phyloP scores from a whole-genome alignment of 2,888 invertebrate species.

The Caenorhabditis virilis region DNA sequence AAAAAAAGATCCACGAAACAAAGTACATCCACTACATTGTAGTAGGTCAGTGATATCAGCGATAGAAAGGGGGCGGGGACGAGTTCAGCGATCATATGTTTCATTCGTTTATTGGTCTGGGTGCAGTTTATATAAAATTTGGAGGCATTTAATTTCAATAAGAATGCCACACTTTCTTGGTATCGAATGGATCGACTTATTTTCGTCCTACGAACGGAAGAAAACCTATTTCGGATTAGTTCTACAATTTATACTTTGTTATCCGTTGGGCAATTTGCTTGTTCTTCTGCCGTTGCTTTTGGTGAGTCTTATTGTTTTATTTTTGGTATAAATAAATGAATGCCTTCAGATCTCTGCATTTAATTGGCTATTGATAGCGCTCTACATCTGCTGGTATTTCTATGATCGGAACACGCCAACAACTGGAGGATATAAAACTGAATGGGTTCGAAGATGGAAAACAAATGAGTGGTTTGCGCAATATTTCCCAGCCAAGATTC shows the following conservation, averaged over 20 bases:
- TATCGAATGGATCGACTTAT: background rate
- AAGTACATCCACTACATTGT: background rate
- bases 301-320: background rate
- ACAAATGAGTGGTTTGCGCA: conserved; percentile 75
- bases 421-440: background rate
- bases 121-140: too few relatives aligned
- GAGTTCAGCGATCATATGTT: background rate
- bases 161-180: background rate
- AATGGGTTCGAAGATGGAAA: background rate
- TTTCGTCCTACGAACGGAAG: background rate
- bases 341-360: background rate
- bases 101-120: too few relatives aligned
- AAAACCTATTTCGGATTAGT: background rate
- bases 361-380: background rate
- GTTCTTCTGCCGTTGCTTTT: background rate
- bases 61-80: background rate
- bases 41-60: too few relatives aligned
- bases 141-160: too few relatives aligned
- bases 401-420: background rate
- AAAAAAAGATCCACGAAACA: too few relatives aligned
- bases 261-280: background rate
- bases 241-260: background rate
- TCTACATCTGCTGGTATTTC: background rate
- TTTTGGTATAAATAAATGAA: too few relatives aligned
- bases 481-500: conserved; percentile 82